Evolutionary conservation across 2,113 vertebrate genomes (phyloP).

Genomic region (Octodon degus): DNA sequence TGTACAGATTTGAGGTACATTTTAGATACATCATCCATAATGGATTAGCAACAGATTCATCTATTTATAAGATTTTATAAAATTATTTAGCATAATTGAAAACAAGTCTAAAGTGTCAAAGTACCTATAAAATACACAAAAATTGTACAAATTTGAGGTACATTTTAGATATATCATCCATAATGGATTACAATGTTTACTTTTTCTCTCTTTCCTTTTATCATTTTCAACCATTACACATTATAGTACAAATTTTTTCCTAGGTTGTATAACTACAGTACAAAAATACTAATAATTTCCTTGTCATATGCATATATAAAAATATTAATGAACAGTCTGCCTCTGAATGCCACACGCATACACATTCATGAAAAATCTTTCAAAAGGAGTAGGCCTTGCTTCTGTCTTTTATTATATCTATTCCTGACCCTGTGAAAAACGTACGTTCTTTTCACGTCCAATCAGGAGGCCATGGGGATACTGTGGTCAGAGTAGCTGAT

Average conservation of each 20-base stretch:
- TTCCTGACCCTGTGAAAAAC: neutral
- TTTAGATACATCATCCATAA: neutral
- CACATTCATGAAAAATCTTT: slow-evolving; percentile 1
- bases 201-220: neutral
- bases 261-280: neutral
- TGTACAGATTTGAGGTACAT: neutral
- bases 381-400: neutral
- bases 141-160: neutral
- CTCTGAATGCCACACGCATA: slow-evolving; percentile 11
- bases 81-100: neutral
- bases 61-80: neutral
- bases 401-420: neutral
- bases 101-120: neutral
- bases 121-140: neutral
- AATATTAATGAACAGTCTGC: slow-evolving; percentile 9
- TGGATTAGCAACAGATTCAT: neutral
- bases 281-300: neutral
- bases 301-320: neutral
- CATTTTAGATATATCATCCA: neutral
- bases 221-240: neutral
- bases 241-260: neutral
- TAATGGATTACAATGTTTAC: neutral
- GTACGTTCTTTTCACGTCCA: neutral
- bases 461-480: neutral
- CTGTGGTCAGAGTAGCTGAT: neutral